Conservation (phyloP, 2,888 invertebrate species). For the Patella caerulea region DNA sequence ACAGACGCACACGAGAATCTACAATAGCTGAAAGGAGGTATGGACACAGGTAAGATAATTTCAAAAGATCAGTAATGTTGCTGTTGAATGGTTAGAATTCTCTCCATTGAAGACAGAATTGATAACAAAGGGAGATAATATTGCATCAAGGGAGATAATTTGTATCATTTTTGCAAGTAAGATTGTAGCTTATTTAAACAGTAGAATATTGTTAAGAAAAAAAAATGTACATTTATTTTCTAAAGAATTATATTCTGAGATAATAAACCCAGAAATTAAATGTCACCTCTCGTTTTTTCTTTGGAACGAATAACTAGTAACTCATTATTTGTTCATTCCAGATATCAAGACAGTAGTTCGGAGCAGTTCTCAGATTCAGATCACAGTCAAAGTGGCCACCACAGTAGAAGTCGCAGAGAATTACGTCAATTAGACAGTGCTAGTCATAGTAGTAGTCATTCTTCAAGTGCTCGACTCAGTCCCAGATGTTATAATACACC, state of each 20-base stretch:
- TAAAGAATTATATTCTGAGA: no score
- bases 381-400: slow-evolving; percentile 41
- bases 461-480: slow-evolving; percentile 49
- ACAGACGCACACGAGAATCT: slow-evolving; percentile 45
- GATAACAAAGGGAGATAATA: slow-evolving; percentile 9
- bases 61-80: background rate
- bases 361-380: slow-evolving; percentile 62
- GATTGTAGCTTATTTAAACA: no score
- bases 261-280: no score
- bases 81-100: background rate
- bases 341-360: slow-evolving; percentile 56
- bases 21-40: slow-evolving; percentile 41
- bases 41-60: slow-evolving; percentile 1
- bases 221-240: no score
- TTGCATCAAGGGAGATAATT: background rate
- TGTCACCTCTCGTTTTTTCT: background rate
- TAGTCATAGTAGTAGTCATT: slow-evolving; percentile 61
- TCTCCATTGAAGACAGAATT: no score
- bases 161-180: no score
- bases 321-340: background rate
- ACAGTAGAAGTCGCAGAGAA: slow-evolving; percentile 34
- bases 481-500: slow-evolving; percentile 32
- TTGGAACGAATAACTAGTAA: background rate
- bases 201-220: no score
- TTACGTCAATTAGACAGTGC: slow-evolving; percentile 54